Evolutionary conservation across 2,113 vertebrate genomes (phyloP).

Genomic region (Pollimyrus isidori): DNA sequence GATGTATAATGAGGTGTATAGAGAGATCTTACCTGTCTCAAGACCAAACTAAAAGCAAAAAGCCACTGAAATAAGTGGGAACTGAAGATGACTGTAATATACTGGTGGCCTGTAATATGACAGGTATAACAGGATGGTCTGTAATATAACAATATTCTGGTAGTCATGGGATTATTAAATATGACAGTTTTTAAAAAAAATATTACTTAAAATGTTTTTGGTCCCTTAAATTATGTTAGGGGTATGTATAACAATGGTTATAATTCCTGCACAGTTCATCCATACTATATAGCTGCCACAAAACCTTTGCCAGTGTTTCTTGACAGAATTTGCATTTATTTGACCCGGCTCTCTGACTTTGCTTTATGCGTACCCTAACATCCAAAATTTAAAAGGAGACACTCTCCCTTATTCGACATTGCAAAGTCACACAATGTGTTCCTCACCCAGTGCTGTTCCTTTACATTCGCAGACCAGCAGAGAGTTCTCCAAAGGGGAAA

Average conservation of each 20-base stretch:
- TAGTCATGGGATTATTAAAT: too few species aligned
- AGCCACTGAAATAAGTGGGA: background rate
- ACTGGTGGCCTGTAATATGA: too few species aligned
- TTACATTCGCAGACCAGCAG: background rate
- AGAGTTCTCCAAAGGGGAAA: conserved; percentile 7
- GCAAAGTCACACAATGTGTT: background rate
- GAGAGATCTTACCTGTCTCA: background rate
- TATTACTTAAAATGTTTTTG: too few species aligned
- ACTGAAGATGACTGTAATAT: background rate
- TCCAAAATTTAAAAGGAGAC: background rate
- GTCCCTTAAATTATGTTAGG: background rate
- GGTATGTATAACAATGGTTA: background rate
- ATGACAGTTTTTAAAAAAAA: too few species aligned
- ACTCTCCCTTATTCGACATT: background rate
- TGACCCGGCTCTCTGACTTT: background rate
- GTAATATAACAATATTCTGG: too few species aligned
- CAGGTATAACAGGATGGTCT: too few species aligned
- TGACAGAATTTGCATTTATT: background rate
- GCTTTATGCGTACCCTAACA: background rate
- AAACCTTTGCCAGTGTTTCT: background rate
- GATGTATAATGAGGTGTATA: background rate
- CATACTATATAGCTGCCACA: background rate
- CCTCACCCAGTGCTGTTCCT: background rate
- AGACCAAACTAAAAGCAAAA: background rate
- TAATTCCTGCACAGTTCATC: background rate